These are phyloP conservation scores for Cactoblastis cactorum DNA, from an alignment of 2,888 invertebrate species.

Conservation along the genomic window DNA sequence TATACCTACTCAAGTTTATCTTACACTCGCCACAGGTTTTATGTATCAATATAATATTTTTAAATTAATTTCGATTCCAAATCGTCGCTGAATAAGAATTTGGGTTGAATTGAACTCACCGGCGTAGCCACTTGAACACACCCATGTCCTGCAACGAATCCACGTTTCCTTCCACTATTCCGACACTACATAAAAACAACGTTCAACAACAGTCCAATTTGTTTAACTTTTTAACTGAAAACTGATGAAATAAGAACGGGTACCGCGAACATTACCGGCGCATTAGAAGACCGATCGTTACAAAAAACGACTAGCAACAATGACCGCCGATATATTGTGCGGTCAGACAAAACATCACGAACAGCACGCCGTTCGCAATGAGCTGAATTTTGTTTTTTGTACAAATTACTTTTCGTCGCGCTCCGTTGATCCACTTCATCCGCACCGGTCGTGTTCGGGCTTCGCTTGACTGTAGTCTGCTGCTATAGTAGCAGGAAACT, in stretches of 20 bases:
- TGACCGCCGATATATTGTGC: slow-evolving; percentile 75
- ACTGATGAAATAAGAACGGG: slow-evolving; percentile 47
- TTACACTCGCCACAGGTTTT: no score
- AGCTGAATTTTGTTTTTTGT: slow-evolving; percentile 77
- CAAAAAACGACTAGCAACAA: slow-evolving; percentile 73
- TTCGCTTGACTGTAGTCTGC: slow-evolving; percentile 41
- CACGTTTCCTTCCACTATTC: slow-evolving; percentile 47
- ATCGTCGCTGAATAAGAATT: background rate
- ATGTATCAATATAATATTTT: background rate
- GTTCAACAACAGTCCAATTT: slow-evolving; percentile 31
- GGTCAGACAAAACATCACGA: slow-evolving; percentile 77
- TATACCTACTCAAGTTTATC: no score
- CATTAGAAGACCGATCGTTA: slow-evolving; percentile 52
- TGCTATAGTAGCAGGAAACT: slow-evolving; percentile 40
- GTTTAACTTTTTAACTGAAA: slow-evolving; percentile 43
- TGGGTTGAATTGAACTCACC: slow-evolving; percentile 53
- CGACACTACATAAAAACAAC: slow-evolving; percentile 30
- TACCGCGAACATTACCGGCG: slow-evolving; percentile 73
- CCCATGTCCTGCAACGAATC: slow-evolving; percentile 65
- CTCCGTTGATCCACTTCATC: slow-evolving; percentile 72
- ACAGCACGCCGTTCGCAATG: slow-evolving; percentile 72
- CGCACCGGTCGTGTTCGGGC: slow-evolving; percentile 47
- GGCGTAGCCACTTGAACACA: slow-evolving; percentile 74
- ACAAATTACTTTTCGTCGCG: slow-evolving; percentile 78
- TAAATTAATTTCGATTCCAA: background rate